These are phyloP conservation scores for Eurois occulta DNA, from an alignment of 2,888 invertebrate species.

Conservation along the genomic window DNA sequence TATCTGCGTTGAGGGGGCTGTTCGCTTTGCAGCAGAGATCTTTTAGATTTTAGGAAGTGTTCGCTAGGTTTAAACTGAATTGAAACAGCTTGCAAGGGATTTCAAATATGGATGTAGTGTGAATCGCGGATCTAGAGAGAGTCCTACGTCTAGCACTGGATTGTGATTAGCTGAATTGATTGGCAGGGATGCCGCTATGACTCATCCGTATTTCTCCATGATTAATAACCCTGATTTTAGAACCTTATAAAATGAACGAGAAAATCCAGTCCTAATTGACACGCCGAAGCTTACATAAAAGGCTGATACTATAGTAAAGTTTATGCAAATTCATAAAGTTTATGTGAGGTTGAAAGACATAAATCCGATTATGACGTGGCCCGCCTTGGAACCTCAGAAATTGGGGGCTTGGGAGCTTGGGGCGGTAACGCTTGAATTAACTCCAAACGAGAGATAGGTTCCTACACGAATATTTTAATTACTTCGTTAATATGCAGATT, in stretches of 20 bases:
- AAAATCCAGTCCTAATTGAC: slow-evolving; percentile 60
- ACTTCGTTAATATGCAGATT: slow-evolving; percentile 74
- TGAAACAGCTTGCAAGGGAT: not conserved
- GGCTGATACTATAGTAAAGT: slow-evolving; percentile 72
- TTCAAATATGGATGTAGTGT: not conserved
- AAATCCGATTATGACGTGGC: slow-evolving; percentile 79
- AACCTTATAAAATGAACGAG: slow-evolving; percentile 34
- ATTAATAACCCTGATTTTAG: not conserved
- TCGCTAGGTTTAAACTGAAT: slow-evolving; percentile 4
- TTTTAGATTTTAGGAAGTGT: slow-evolving; percentile 17
- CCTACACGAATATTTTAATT: slow-evolving; percentile 72
- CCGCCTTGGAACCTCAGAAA: slow-evolving; percentile 70
- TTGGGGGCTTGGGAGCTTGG: slow-evolving; percentile 54
- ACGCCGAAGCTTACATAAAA: slow-evolving; percentile 61
- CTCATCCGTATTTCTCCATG: not conserved
- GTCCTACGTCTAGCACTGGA: not conserved
- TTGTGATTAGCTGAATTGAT: not conserved
- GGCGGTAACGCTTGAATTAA: slow-evolving; percentile 71
- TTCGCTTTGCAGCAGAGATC: slow-evolving; percentile 25
- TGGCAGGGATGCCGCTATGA: not conserved
- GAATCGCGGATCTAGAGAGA: not conserved
- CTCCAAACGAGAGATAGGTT: slow-evolving; percentile 64
- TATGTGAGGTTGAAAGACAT: slow-evolving; percentile 71
- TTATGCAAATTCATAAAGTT: slow-evolving; percentile 82
- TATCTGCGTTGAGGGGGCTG: slow-evolving; percentile 41